Evolutionary conservation across 2,797 vertebrate genomes (phyloP), one percentile per base, ranked within the genome.

Genomic region (Xenentodon cancila): DNA sequence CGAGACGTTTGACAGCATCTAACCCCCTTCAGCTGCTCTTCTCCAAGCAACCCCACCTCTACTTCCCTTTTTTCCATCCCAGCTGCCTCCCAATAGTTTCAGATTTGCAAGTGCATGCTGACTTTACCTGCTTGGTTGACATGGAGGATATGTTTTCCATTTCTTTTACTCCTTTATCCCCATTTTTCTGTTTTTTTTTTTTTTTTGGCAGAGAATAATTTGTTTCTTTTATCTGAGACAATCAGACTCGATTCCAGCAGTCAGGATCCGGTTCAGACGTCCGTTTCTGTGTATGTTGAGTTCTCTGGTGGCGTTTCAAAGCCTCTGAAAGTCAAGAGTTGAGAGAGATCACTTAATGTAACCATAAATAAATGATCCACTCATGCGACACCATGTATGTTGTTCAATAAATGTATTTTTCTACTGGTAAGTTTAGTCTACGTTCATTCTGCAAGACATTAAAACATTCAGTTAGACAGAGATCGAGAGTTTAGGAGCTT

Each of bases 381-480:
- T 89, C 84, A 80, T 88, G 82, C 84, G 81, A 90, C 68, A 77
- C 80, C 88, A 88, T 88, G 84, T 92, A 90, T 93, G 81, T 92
- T 91, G 79, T 93, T 93, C 91, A 97, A 96, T 97, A 96, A 97
- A 96, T 88, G 75, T 96, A 94, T 95, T 96, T 97, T 97, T 96
- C 91, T 95, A 95, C 93, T 93, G 92, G 93, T 86, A 93, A 84
- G 90, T 77, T 86, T 82, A 89, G 81, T 59, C 75, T 78, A 78
- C 70, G 74, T 86, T 90, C 71, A 78, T 86, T 87, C 30, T 75
- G 68, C 87, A 18, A 56, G 34, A n/a, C 18, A 7, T 12, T 43
- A 37, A 61, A 51, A 51, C 5, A 22, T 30, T 53, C 19, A 5
- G 25, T 52, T 40, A 34, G 18, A 32, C 46, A 43, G 44, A 1